Percentiles rank a stretch among this genome's conserved stretches.
phyloP scores from a whole-genome alignment of 2,888 invertebrate genomes.

The Ryuthela nishihirai region DNA sequence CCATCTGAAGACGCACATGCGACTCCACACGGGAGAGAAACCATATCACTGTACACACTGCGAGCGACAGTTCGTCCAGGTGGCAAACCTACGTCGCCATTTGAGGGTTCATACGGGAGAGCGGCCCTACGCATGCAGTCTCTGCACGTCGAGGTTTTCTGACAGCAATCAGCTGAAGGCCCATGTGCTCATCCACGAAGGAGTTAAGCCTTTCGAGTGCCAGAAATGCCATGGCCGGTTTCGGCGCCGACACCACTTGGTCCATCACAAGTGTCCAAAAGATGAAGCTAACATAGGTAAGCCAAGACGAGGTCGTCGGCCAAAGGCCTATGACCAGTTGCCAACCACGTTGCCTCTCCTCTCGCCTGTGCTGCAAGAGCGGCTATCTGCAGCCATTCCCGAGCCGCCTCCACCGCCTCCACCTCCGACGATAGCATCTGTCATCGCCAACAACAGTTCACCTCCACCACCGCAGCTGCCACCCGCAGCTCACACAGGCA shows the following conservation, averaged over 20 bases:
- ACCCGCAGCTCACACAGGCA: slow-evolving; percentile 16
- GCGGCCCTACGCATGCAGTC: slow-evolving; percentile 81
- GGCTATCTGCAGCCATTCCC: slow-evolving; percentile 12
- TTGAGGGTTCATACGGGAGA: slow-evolving; percentile 87
- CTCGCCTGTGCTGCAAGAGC: slow-evolving; percentile 17
- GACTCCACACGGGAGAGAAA: slow-evolving; percentile 87
- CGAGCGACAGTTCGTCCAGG: slow-evolving; percentile 87
- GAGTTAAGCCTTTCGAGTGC: slow-evolving; percentile 83
- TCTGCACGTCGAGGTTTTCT: slow-evolving; percentile 79
- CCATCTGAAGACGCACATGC: slow-evolving; percentile 86
- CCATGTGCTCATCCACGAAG: slow-evolving; percentile 80
- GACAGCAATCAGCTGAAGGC: slow-evolving; percentile 89
- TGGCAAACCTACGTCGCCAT: slow-evolving; percentile 83
- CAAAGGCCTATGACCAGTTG: slow-evolving; percentile 41
- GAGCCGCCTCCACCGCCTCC: slow-evolving; percentile 8
- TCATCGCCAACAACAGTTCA: slow-evolving; percentile 6
- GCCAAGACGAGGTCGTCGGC: slow-evolving; percentile 43
- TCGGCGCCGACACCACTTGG: slow-evolving; percentile 75
- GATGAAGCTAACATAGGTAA: slow-evolving; percentile 43
- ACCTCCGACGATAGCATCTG: slow-evolving; percentile 13
- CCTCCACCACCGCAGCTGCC: slow-evolving; percentile 8
- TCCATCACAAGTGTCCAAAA: slow-evolving; percentile 74
- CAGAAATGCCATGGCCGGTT: slow-evolving; percentile 74
- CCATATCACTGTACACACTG: slow-evolving; percentile 89
- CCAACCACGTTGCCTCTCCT: slow-evolving; percentile 8